A percentile compares a stretch with the other conserved stretches of the same genome.
Evolutionary conservation across 2,113 vertebrate genomes (phyloP).

Genomic region (Phodopus roborovskii): DNA sequence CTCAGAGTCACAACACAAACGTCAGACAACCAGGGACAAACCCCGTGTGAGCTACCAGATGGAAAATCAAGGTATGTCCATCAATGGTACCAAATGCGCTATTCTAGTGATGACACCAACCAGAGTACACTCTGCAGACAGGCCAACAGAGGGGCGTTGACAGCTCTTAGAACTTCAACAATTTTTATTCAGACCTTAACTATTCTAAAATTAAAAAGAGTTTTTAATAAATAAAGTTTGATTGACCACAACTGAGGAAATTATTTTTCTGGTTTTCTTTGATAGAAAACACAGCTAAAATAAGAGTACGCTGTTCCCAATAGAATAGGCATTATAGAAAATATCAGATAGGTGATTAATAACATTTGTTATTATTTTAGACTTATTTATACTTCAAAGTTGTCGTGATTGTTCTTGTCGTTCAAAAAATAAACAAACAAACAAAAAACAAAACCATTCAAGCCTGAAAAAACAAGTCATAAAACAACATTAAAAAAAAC

Average conservation of each 20-base stretch:
- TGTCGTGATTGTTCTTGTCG: not conserved
- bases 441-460: not conserved
- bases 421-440: not conserved
- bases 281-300: not conserved
- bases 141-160: not conserved
- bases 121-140: too few relatives aligned
- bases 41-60: not conserved
- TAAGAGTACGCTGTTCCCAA: not conserved
- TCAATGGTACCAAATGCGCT: not conserved
- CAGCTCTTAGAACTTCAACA: not conserved
- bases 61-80: not conserved
- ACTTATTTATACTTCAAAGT: not conserved
- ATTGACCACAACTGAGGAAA: not conserved
- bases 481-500: not conserved
- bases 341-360: not conserved
- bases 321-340: not conserved
- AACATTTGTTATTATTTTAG: not conserved
- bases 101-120: not conserved
- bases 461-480: not conserved
- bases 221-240: not conserved
- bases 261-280: not conserved
- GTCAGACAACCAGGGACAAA: not conserved
- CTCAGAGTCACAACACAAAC: not conserved
- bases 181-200: not conserved
- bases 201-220: not conserved